Base-by-base conservation (phyloP, 2,888 invertebrate genomes). In the Polietes domitor region DNA sequence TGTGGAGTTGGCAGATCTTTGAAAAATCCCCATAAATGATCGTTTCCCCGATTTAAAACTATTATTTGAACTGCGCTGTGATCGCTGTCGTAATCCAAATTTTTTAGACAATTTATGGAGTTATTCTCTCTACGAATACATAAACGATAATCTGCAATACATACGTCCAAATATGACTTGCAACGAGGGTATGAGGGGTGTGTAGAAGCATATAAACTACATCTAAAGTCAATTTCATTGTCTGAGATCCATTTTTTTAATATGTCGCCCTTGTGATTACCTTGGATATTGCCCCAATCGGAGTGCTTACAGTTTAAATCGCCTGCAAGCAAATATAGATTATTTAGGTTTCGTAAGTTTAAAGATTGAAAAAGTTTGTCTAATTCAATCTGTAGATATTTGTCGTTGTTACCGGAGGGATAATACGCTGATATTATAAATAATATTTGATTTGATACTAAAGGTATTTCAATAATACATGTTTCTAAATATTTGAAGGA, bases 41-140 rank as follows among this genome's bases (percentile, higher is more conserved):
- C n/a, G n/a, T n/a, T n/a, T n/a, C n/a, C n/a, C n/a, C n/a, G n/a
- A n/a, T n/a, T n/a, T n/a, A n/a, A n/a, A n/a, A n/a, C n/a, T n/a
- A n/a, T n/a, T n/a, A 37, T 37, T 37, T 37, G 37, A 10, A 37
- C 37, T 10, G 37, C 37, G 9, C 12, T 37, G 1, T 37, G 37
- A 12, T 37, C 37, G 12, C n/a, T 37, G n/a, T 73, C 73, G 15
- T 43, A 73, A 5, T 43, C 41, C 2, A 73, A 43, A 41, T 17
- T 58, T 71, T 71, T 26, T 50, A 32, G 71, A 50, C 28, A 32
- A 17, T 65, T 70, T 21, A 70, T 26, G 1, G 72, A 21, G 15
- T 21, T 72, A 15, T 72, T 55, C 19, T 55, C 55, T 4, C 26
- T 47, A 19, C n/a, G n/a, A 17, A n/a, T 65, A 37, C 12, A 12